Base-by-base conservation (phyloP, 1,140 invertebrate species). In the Drosophila melanogaster region DNA sequence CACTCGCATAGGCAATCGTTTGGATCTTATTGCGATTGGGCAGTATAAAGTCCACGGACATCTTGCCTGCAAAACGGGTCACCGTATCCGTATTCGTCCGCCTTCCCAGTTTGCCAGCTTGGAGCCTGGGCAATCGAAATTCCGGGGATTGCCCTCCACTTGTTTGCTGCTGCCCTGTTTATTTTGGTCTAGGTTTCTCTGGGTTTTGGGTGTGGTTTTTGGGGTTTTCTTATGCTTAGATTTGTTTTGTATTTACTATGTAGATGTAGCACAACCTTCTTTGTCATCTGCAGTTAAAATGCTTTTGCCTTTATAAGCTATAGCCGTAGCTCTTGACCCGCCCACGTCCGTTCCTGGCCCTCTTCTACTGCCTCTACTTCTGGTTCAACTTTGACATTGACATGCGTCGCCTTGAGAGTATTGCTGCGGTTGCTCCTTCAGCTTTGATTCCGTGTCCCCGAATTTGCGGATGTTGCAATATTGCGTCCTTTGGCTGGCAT, bases 201-300 rank as follows among this genome's bases (percentile, higher is more conserved):
- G 54, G 44, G 55, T 44, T 40, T 44, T 40, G 41, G 47, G 66
- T 56, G 26, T 47, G 54, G 50, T 66, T 61, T 53, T 55, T 54
- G 46, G 30, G 46, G 44, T 51, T 75, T 62, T 26, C 69, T 79
- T 71, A 72, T 38, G 53, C 69, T 78, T 78, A 64, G 38, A 49
- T 73, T 74, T 62, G 50, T 64, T 75, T 72, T 75, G 73, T 85
- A 81, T 86, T 86, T 86, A 74, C 77, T 85, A 86, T 87, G 80
- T 87, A 87, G 83, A 87, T 87, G 74, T 89, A 87, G 83, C 83
- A 87, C 83, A 87, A 87, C 83, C 83, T 87, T 87, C 83, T 87
- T 87, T 91, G 76, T 83, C 81, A 75, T 70, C 67, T 77, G 77
- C 77, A 75, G 83, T 76, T 65, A 79, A 87, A 73, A 73, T 81